Percentiles rank a stretch among this genome's conserved stretches.
phyloP scores from a whole-genome alignment of 1,140 invertebrate species.

The Scylla paramamosain region DNA sequence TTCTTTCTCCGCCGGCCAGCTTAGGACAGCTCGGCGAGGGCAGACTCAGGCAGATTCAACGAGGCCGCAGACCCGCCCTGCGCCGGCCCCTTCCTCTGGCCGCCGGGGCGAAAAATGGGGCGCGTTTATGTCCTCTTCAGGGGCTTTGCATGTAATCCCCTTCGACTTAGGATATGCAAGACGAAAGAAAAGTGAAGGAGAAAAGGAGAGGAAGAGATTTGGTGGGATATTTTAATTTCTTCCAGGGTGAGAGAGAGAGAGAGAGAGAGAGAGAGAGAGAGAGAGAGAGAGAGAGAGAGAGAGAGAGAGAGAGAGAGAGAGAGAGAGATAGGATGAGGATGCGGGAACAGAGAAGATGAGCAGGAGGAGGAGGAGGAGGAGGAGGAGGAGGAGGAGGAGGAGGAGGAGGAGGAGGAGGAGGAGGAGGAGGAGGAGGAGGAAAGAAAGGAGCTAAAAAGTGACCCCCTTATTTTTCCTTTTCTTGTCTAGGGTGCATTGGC shows the following conservation, averaged over 20 bases:
- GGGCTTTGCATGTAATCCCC: conserved; percentile 52
- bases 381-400: background rate
- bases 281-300: conserved; percentile 9
- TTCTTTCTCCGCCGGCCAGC: too few relatives aligned
- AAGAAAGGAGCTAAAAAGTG: conserved; percentile 15
- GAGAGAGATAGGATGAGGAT: background rate
- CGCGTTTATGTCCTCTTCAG: conserved; percentile 28
- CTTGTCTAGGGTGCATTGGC: conserved; percentile 45
- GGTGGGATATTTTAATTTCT: background rate
- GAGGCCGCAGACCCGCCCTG: background rate
- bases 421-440: background rate
- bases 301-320: background rate
- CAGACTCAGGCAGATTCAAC: too few relatives aligned
- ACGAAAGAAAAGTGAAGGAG: conserved; percentile 26
- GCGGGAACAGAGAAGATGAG: background rate
- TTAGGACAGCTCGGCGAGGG: too few relatives aligned
- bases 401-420: background rate
- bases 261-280: background rate
- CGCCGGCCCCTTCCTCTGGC: background rate
- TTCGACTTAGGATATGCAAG: conserved; percentile 36
- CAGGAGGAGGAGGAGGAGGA: background rate
- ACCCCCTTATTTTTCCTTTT: conserved; percentile 36
- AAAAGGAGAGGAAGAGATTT: background rate
- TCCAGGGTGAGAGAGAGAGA: background rate
- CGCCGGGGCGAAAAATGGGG: background rate